phyloP scores from a whole-genome alignment of 2,888 invertebrate species.

The Ditula angustiorana region DNA sequence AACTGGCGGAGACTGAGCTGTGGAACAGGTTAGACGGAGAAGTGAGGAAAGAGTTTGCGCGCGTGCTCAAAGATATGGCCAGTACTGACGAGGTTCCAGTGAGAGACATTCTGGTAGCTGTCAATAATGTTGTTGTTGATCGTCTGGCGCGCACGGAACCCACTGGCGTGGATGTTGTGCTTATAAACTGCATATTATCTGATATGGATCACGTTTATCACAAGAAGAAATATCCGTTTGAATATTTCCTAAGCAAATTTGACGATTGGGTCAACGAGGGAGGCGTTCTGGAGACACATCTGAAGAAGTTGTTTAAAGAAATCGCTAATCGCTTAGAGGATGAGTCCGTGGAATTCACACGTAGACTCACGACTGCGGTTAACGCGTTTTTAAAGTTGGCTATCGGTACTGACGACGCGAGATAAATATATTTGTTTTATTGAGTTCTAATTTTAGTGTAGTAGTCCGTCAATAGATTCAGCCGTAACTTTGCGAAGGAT shows the following conservation, averaged over 20 bases:
- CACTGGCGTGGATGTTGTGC: conserved; percentile 32
- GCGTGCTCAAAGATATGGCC: conserved; percentile 9
- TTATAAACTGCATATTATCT: conserved; percentile 34
- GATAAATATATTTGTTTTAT: not conserved
- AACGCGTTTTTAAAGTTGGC: conserved; percentile 66
- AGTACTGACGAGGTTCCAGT: not conserved
- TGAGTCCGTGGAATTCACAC: conserved; percentile 51
- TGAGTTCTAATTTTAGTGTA: too few relatives aligned
- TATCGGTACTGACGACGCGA: conserved; percentile 46
- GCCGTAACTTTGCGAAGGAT: too few relatives aligned
- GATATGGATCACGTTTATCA: conserved; percentile 41
- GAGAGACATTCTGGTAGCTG: conserved; percentile 3
- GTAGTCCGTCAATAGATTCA: too few relatives aligned
- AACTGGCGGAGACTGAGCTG: conserved; percentile 38
- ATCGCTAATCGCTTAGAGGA: conserved; percentile 49
- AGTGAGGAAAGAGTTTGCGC: not conserved
- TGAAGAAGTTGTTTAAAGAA: conserved; percentile 53
- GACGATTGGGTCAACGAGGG: conserved; percentile 53
- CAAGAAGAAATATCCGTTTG: conserved; percentile 24
- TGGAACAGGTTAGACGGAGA: not conserved
- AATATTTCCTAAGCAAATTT: conserved; percentile 45
- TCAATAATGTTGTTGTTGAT: conserved; percentile 4
- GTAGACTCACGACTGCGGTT: conserved; percentile 62
- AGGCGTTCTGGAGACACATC: conserved; percentile 44
- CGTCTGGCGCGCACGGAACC: not conserved